Evolutionary conservation across 2,113 vertebrate species (phyloP).

Genomic region (Pelobates fuscus): DNA sequence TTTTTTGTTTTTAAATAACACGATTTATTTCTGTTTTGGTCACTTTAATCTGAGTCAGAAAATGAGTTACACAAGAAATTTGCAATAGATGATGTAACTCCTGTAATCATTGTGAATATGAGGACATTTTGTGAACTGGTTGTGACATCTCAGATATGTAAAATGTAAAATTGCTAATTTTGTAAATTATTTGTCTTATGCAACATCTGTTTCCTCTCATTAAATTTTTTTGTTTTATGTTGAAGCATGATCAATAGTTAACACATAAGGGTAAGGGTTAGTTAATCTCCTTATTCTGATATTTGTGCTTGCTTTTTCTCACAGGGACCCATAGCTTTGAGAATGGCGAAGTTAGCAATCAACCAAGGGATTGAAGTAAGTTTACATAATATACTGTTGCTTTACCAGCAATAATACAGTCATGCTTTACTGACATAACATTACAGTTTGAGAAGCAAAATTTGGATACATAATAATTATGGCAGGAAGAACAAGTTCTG

Average conservation of each 20-base stretch:
- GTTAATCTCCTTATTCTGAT: too few relatives aligned
- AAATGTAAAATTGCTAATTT: background rate
- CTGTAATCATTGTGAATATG: background rate
- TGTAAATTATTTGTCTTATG: background rate
- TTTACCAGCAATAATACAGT: too few relatives aligned
- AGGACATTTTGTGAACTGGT: background rate
- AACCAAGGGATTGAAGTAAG: conserved; percentile 96
- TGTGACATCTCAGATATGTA: conserved; percentile 3
- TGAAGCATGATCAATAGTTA: background rate
- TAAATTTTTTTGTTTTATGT: too few relatives aligned
- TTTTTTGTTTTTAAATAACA: too few relatives aligned
- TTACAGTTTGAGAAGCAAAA: too few relatives aligned
- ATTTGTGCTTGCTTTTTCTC: conserved; percentile 33
- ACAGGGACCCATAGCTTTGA: conserved; percentile 93
- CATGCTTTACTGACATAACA: too few relatives aligned
- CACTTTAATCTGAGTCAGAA: background rate
- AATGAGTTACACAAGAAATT: background rate
- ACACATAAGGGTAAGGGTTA: too few relatives aligned
- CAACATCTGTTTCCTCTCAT: background rate
- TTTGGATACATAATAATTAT: too few relatives aligned
- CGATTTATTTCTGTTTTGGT: too few relatives aligned
- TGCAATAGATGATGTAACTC: background rate
- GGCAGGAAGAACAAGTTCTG: too few relatives aligned
- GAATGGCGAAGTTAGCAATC: conserved; percentile 96
- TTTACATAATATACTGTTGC: conserved; percentile 11